These are phyloP conservation scores for Anagyrus pseudococci DNA, from an alignment of 2,888 invertebrate genomes.

Conservation along the genomic window DNA sequence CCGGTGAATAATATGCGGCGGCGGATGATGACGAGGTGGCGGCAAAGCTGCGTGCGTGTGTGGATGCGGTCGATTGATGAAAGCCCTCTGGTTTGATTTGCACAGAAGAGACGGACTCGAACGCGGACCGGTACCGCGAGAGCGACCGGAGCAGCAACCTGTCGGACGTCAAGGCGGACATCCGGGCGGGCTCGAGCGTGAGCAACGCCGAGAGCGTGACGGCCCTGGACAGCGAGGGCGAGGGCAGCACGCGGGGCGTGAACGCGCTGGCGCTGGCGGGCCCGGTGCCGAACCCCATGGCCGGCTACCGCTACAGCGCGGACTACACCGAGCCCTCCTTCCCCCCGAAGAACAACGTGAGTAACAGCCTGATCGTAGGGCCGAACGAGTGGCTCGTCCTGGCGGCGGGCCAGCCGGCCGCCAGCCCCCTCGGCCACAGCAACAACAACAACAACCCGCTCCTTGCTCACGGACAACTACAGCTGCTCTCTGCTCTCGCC, in stretches of 20 bases:
- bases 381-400: too few relatives aligned
- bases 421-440: too few relatives aligned
- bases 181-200: slow-evolving; percentile 81
- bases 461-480: too few relatives aligned
- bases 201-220: slow-evolving; percentile 75
- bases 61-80: not conserved
- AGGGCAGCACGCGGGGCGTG: slow-evolving; percentile 66
- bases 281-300: slow-evolving; percentile 75
- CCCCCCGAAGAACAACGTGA: slow-evolving; percentile 74
- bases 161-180: slow-evolving; percentile 88
- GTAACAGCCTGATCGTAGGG: too few relatives aligned
- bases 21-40: not conserved
- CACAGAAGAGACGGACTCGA: slow-evolving; percentile 61
- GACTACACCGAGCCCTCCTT: slow-evolving; percentile 82
- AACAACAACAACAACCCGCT: too few relatives aligned
- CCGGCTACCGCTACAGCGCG: slow-evolving; percentile 77
- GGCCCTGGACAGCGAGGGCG: slow-evolving; percentile 64
- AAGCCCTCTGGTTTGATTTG: slow-evolving; percentile 1
- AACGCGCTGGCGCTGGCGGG: slow-evolving; percentile 77
- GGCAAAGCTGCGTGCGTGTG: not conserved
- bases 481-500: too few relatives aligned
- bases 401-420: too few relatives aligned
- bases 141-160: slow-evolving; percentile 92
- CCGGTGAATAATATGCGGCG: too few relatives aligned
- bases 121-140: slow-evolving; percentile 66